A percentile compares a stretch with the other conserved stretches of the same genome.
These are phyloP conservation scores for Macrosteles quadrilineatus DNA, from an alignment of 1,140 invertebrate genomes.

Conservation along the genomic window DNA sequence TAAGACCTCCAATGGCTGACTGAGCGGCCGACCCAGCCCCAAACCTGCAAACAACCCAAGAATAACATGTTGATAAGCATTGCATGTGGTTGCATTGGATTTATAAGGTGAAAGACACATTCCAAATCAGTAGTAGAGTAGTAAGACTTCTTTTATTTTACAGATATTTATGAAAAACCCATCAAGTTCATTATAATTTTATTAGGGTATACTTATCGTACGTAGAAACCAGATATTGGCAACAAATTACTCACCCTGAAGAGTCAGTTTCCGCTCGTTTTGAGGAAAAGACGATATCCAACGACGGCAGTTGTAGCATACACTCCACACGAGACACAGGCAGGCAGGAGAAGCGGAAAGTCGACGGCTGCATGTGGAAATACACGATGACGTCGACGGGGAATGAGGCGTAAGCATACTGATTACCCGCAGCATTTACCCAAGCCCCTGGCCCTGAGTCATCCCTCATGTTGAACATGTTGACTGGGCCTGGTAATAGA, in stretches of 20 bases:
- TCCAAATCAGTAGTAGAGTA: too few relatives aligned
- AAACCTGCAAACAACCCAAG: slow-evolving; percentile 29
- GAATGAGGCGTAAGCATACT: slow-evolving; percentile 89
- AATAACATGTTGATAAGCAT: too few relatives aligned
- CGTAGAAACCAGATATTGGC: too few relatives aligned
- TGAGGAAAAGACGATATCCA: slow-evolving; percentile 82
- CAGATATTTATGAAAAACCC: too few relatives aligned
- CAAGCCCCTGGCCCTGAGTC: slow-evolving; percentile 36
- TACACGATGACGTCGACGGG: slow-evolving; percentile 99
- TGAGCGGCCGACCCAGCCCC: slow-evolving; percentile 50
- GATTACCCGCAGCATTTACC: slow-evolving; percentile 54
- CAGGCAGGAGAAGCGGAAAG: slow-evolving; percentile 93
- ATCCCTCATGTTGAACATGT: slow-evolving; percentile 49
- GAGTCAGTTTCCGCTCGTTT: slow-evolving; percentile 70
- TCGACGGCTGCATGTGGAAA: slow-evolving; percentile 96
- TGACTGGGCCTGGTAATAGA: slow-evolving; percentile 40
- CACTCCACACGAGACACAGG: slow-evolving; percentile 96
- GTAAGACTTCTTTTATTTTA: too few relatives aligned
- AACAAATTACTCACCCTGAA: not conserved
- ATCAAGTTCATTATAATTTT: too few relatives aligned
- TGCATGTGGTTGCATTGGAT: too few relatives aligned
- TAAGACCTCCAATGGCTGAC: slow-evolving; percentile 80
- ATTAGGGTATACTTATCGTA: too few relatives aligned
- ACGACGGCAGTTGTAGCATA: slow-evolving; percentile 90
- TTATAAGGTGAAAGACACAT: too few relatives aligned